phyloP scores from a whole-genome alignment of 2,113 vertebrate species.

The Nesogale talazaci region DNA sequence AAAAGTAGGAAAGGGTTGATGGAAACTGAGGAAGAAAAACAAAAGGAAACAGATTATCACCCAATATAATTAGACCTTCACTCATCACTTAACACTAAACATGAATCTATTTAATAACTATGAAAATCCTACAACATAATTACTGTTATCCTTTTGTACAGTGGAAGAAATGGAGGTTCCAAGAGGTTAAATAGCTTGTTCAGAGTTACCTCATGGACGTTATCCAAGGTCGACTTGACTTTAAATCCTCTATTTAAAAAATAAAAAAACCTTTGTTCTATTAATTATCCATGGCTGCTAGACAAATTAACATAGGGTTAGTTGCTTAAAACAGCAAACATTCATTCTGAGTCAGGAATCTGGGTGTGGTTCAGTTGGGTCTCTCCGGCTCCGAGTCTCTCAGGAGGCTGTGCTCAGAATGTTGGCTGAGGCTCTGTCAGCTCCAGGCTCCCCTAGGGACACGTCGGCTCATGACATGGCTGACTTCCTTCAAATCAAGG shows the following conservation, averaged over 20 bases:
- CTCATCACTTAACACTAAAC: background rate
- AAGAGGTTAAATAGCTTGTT: background rate
- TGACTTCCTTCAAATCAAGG: background rate
- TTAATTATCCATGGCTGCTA: background rate
- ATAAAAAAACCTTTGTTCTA: background rate
- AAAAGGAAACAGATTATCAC: conserved; percentile 1
- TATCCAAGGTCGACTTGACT: no score
- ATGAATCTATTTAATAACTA: background rate
- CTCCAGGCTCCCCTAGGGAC: background rate
- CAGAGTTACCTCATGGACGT: background rate
- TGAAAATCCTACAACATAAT: background rate
- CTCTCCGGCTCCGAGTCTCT: background rate
- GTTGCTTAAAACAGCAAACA: conserved; percentile 14
- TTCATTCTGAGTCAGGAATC: background rate
- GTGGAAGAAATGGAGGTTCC: background rate
- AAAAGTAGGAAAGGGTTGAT: background rate
- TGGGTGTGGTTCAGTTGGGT: background rate
- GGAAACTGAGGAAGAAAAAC: background rate
- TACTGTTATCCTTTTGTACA: background rate
- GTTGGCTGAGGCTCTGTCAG: background rate
- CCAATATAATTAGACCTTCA: background rate
- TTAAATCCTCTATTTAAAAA: no score
- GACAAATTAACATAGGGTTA: conserved; percentile 7
- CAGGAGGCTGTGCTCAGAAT: background rate
- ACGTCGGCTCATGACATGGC: background rate